phyloP scores from a whole-genome alignment of 2,113 vertebrate species.

The Corydoras sp. region DNA sequence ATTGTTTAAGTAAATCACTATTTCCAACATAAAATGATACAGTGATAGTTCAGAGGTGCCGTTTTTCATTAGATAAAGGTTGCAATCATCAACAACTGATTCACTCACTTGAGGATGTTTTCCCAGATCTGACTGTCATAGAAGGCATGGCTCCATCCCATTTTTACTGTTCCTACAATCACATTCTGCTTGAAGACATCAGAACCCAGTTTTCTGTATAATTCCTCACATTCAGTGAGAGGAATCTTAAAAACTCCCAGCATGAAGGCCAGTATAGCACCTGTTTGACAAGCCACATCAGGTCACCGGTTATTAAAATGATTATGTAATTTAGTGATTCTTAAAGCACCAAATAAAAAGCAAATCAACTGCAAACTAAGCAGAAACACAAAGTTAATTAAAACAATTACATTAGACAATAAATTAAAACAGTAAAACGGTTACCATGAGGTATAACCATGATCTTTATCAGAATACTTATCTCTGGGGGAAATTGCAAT shows the following conservation, averaged over 20 bases:
- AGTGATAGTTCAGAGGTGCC: neutral
- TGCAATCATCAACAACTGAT: neutral
- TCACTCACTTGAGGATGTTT: constrained; percentile 86
- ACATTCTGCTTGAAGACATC: constrained; percentile 96
- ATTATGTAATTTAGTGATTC: no score
- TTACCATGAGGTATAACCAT: no score
- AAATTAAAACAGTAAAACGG: no score
- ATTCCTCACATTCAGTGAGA: constrained; percentile 86
- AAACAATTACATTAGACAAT: no score
- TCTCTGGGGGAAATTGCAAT: no score
- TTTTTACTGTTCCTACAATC: constrained; percentile 93
- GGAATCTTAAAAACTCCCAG: constrained; percentile 89
- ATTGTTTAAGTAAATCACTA: no score
- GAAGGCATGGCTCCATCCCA: constrained; percentile 97
- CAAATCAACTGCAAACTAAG: no score
- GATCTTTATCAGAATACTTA: no score
- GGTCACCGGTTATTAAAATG: neutral
- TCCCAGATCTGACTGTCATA: constrained; percentile 96
- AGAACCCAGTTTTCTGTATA: constrained; percentile 87
- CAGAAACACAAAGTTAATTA: no score
- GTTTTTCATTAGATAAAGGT: no score
- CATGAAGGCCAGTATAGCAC: constrained; percentile 95
- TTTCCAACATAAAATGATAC: neutral
- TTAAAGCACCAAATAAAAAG: no score
- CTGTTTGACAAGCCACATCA: constrained; percentile 38